These are phyloP conservation scores for Corvus cornix DNA, from an alignment of 2,113 vertebrate genomes.

Conservation along the genomic window DNA sequence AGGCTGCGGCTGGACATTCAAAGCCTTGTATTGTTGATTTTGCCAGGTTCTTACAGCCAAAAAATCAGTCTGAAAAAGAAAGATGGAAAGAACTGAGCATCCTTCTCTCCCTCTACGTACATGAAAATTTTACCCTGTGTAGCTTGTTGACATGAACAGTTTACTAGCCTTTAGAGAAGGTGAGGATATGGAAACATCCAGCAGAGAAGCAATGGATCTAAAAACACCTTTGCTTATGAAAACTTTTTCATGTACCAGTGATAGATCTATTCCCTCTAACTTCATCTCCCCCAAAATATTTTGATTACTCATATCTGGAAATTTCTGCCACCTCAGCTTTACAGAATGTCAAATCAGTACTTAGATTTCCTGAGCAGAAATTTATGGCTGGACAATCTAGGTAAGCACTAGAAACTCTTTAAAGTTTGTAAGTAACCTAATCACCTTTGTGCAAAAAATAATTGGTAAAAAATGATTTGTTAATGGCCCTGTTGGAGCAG, in stretches of 20 bases:
- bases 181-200: background rate
- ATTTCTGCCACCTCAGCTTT: background rate
- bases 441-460: background rate
- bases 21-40: background rate
- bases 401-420: background rate
- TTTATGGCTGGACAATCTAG: background rate
- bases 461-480: background rate
- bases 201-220: background rate
- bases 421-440: background rate
- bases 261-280: background rate
- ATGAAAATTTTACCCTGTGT: accelerated
- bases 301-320: background rate
- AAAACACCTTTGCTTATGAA: background rate
- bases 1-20: background rate
- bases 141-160: background rate
- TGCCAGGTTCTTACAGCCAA: background rate
- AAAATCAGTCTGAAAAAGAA: background rate
- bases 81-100: background rate
- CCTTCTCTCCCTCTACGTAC: background rate
- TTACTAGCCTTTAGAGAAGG: background rate
- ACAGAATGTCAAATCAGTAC: background rate
- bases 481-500: background rate
- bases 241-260: background rate
- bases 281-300: background rate
- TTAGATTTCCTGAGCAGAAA: background rate